Evolutionary conservation across 2,888 invertebrate species (phyloP), one percentile per base, ranked within the genome.

Genomic region (Amblyteles armatorius): DNA sequence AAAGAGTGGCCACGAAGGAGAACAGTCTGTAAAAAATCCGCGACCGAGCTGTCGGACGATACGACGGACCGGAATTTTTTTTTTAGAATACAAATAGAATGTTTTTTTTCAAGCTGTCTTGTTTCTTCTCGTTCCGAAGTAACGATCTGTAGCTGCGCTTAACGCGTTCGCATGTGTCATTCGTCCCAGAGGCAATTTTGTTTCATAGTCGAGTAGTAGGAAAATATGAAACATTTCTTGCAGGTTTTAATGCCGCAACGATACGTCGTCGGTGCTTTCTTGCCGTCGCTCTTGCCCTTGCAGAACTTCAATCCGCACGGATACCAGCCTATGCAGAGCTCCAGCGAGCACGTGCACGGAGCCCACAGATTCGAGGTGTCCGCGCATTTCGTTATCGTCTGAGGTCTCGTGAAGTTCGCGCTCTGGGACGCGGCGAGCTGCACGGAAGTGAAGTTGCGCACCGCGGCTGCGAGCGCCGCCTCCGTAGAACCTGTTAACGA

Each of bases 211-310:
- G 97, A 97, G 94, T 97, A 97, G 94, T 97, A 98, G 89, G 97
- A 96, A 94, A 98, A 98, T 88, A 97, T 96, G 93, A 97, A 97
- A 94, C 98, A 98, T 93, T 97, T 97, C 91, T 97, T 96, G 94
- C 99, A 99, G 0, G 99, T 99, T 94, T 98, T 98, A 92, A 99
- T 99, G 87, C 99, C 99, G 93, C 99, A 99, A 76, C 99, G 95
- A 94, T 98, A 99, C 76, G 95, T 95, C 88, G 95, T 95, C 5
- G 95, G 96, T 95, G 94, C 96, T 93, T 95, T 96, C 88, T 95
- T 95, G 13, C 95, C 95, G 88, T 95, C 95, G 65, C 96, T 96
- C 93, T 97, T 97, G 65, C 97, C 97, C 91, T 98, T 97, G 94
- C 99, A 99, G 94, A 98, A 99, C 93, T 99, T 99, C 63, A 99